Base-by-base conservation (phyloP, 2,888 invertebrate species). In the Drepanosiphum platanoidis region DNA sequence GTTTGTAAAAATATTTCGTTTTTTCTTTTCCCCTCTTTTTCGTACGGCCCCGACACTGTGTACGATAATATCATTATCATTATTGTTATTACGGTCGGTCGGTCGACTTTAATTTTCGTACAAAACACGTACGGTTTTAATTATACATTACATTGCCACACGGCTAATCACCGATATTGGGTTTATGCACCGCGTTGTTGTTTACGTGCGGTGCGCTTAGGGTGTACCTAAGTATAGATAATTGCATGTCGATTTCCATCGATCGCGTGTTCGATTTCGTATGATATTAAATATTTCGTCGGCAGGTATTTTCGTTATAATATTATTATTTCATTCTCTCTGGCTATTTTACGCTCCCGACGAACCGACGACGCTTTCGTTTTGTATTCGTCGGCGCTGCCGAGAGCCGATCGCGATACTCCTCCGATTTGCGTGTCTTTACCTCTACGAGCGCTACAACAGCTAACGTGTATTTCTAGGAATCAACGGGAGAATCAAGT, bases 401-500 rank as follows among this genome's bases (percentile, higher is more conserved):
- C n/a, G n/a, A n/a, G n/a, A n/a, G n/a, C n/a, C n/a, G n/a, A n/a
- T n/a, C n/a, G n/a, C n/a, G n/a, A n/a, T n/a, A n/a, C n/a, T n/a
- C n/a, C n/a, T n/a, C n/a, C n/a, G n/a, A n/a, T n/a, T n/a, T n/a
- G n/a, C n/a, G n/a, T n/a, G n/a, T n/a, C n/a, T n/a, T n/a, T n/a
- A n/a, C n/a, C n/a, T n/a, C n/a, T n/a, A n/a, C n/a, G n/a, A n/a
- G n/a, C n/a, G n/a, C n/a, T n/a, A n/a, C n/a, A n/a, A n/a, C n/a
- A 36, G 3, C 39, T 36, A 61, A 82, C 11, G 39, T n/a, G 15
- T 72, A 39, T 71, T 71, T 88, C 88, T 91, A 96, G 96, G 95
- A 87, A 92, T 94, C 88, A 97, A 97, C 91, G 97, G 96, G 22
- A 93, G 93, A 88, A 92, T 98, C 81, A 91, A 92, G 68, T 98